Conservation (phyloP, 1,140 invertebrate genomes). For the Triops longicaudatus region DNA sequence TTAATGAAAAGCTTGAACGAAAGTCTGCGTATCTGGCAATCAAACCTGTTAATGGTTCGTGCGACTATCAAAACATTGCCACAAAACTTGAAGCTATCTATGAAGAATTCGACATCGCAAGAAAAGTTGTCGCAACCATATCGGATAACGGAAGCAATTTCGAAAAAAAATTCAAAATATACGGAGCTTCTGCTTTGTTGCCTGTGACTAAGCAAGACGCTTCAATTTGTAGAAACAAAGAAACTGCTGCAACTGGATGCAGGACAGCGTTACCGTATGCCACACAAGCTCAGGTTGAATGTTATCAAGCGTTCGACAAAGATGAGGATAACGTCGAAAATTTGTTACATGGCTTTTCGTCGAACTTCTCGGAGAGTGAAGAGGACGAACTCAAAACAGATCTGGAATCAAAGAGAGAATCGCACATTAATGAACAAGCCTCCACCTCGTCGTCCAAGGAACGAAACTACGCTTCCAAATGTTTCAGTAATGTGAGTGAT, state of each 20-base stretch:
- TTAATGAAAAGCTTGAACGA: neutral
- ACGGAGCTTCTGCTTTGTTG: neutral
- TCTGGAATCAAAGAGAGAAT: neutral
- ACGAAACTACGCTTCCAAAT: neutral
- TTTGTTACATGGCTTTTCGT: neutral
- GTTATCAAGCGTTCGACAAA: neutral
- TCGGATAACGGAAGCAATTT: constrained; percentile 19
- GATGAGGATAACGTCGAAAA: neutral
- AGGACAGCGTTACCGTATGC: neutral
- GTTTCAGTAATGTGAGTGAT: neutral
- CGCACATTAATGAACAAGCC: too few species aligned
- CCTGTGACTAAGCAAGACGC: neutral
- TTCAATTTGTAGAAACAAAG: neutral
- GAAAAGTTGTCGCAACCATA: neutral
- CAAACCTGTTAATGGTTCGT: neutral
- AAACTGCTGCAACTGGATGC: neutral
- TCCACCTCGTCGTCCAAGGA: neutral
- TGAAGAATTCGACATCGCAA: neutral
- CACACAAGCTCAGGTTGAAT: neutral
- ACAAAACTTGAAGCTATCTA: neutral
- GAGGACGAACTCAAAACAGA: neutral
- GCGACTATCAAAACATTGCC: constrained; percentile 9
- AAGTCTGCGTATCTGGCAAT: neutral
- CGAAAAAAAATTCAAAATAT: neutral
- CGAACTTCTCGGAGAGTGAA: too few species aligned